Evolutionary conservation across 2,113 vertebrate species (phyloP), one percentile per base, ranked within the genome.

Genomic region (Puntigrus tetrazona): DNA sequence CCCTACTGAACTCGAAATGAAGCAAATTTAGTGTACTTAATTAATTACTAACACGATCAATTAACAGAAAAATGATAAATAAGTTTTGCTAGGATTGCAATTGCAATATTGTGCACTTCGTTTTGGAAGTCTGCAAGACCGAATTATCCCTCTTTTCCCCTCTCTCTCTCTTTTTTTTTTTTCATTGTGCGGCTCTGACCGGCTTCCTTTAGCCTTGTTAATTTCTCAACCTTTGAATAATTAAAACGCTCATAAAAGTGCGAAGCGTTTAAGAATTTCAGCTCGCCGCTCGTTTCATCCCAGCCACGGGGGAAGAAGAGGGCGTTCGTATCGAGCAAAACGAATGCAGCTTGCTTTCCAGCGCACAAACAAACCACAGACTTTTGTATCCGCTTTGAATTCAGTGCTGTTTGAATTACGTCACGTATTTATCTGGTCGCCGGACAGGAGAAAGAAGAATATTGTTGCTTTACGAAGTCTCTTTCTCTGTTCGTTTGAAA

Each of bases 161-260:
- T 7, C 55, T 25, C 55, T 63, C 2, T 34, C 38, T 78, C 11
- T 59, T 4, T 18, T 14, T 69, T 10, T 69, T 29, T 61, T 47
- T 47, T 72, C 20, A 43, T 77, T 74, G 47, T 57, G n/a, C 8
- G 13, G 14, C 57, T 38, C 34, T 81, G 11, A 41, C 47, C 5
- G 2, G 18, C 61, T 81, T 34, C 4, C 52, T 63, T 11, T 65
- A 65, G 86, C 77, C 45, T 87, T 72, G 85, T 90, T 91, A 91
- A 92, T 92, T 91, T 91, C 86, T 78, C 73, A 34, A 82, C 87
- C 80, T 89, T 86, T 92, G 91, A 91, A 92, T 93, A 90, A 93
- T 93, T 92, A 84, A 92, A 85, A 70, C 84, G 88, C 86, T 87
- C 81, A 61, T 90, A 89, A 81, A 78, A 89, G 89, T 90, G 90